These are phyloP conservation scores for Psephotus haematonotus DNA, from an alignment of 2,113 vertebrate genomes.

Conservation along the genomic window DNA sequence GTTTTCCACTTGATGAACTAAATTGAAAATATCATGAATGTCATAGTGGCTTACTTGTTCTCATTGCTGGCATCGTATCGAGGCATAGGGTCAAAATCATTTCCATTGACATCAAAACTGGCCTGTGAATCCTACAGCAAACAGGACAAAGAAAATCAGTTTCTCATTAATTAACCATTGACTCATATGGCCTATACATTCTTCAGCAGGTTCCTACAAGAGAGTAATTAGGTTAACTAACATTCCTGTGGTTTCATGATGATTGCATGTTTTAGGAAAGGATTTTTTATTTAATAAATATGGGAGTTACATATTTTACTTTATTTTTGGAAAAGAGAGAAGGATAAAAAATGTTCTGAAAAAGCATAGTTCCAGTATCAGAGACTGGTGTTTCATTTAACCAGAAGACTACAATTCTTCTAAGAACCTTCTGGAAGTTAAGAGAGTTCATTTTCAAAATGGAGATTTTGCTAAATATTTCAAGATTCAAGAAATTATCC, in stretches of 20 bases:
- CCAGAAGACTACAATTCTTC: neutral
- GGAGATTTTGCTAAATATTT: neutral
- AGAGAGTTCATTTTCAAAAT: neutral
- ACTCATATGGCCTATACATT: conserved; percentile 40
- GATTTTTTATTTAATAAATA: conserved; percentile 10
- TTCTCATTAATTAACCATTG: conserved; percentile 57
- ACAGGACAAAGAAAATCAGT: conserved; percentile 45
- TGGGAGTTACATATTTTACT: neutral
- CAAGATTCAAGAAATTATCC: neutral
- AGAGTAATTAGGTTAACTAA: conserved; percentile 61
- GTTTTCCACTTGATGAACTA: neutral
- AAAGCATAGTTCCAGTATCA: neutral
- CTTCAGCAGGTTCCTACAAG: conserved; percentile 61
- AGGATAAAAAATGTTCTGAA: neutral
- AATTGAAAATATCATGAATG: neutral
- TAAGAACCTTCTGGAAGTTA: neutral
- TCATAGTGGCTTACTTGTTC: conserved; percentile 91
- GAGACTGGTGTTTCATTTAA: neutral
- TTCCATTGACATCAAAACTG: conserved; percentile 97
- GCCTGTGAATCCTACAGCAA: conserved; percentile 90
- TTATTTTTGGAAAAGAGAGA: neutral
- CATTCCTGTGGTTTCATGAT: neutral
- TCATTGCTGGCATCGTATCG: conserved; percentile 98
- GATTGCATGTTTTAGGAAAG: neutral
- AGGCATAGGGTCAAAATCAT: conserved; percentile 98